These are phyloP conservation scores for Orientallactaga bullata DNA, from an alignment of 2,113 vertebrate genomes.

Conservation along the genomic window DNA sequence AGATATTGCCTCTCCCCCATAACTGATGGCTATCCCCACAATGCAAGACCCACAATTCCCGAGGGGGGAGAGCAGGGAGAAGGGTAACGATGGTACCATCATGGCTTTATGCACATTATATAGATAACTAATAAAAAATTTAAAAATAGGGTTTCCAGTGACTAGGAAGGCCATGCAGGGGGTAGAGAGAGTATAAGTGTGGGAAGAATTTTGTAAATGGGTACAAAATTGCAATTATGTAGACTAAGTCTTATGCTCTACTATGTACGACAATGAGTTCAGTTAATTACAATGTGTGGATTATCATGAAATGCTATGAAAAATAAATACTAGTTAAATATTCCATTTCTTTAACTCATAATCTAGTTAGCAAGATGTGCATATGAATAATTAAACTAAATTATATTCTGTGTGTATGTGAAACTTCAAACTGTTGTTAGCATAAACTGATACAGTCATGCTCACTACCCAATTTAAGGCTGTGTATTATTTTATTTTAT, in stretches of 20 bases:
- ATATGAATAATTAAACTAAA: constrained; percentile 23
- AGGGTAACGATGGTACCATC: too few relatives aligned
- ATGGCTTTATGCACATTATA: too few relatives aligned
- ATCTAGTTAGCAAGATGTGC: not conserved
- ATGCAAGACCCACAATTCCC: too few relatives aligned
- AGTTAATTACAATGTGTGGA: not conserved
- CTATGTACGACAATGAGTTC: not conserved
- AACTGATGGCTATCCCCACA: too few relatives aligned
- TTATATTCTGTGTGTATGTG: not conserved
- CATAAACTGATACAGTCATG: not conserved
- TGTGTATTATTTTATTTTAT: not conserved
- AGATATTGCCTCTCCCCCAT: too few relatives aligned
- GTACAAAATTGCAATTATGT: not conserved
- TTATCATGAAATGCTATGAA: constrained; percentile 12
- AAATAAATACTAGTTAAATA: not conserved
- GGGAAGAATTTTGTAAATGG: not conserved
- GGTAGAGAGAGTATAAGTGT: not conserved
- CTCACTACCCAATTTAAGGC: not conserved
- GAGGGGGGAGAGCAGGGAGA: too few relatives aligned
- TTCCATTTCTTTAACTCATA: not conserved
- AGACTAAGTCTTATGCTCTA: not conserved
- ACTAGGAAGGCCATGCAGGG: not conserved
- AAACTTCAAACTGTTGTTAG: constrained; percentile 4
- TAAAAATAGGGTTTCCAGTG: not conserved
- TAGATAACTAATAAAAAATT: too few relatives aligned